Conservation (phyloP, 2,113 vertebrate species). For the Hyperopisus bebe region DNA sequence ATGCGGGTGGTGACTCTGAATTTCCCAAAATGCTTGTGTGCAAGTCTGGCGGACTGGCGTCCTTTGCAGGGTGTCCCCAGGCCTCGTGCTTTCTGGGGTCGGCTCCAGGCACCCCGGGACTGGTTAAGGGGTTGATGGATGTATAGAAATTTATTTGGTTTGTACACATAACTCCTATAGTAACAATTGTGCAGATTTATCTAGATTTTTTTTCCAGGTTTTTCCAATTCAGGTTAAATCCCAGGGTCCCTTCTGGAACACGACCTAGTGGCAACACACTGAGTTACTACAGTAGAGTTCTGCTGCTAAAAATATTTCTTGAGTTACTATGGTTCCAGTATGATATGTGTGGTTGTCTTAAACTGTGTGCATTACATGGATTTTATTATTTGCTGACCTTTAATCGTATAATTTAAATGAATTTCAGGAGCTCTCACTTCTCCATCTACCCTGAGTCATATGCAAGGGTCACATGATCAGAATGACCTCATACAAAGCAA, state of each 20-base stretch:
- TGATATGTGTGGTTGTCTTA: background rate
- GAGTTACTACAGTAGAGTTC: background rate
- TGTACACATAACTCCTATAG: background rate
- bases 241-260: background rate
- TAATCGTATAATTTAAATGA: slow-evolving; percentile 24
- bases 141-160: background rate
- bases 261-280: background rate
- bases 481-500: slow-evolving; percentile 76
- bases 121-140: background rate
- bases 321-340: background rate
- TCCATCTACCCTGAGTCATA: slow-evolving; percentile 75
- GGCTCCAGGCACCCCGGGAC: background rate
- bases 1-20: background rate
- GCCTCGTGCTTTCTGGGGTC: background rate
- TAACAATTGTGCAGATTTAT: background rate
- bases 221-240: background rate
- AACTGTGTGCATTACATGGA: background rate
- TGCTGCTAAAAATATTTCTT: background rate
- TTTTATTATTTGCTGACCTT: background rate
- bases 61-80: background rate
- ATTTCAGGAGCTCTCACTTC: slow-evolving; percentile 73
- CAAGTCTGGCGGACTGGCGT: background rate
- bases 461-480: slow-evolving; percentile 74
- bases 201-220: background rate
- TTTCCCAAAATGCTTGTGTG: background rate